Evolutionary conservation across 2,888 invertebrate species (phyloP).

Genomic region (Plebejus anna): DNA sequence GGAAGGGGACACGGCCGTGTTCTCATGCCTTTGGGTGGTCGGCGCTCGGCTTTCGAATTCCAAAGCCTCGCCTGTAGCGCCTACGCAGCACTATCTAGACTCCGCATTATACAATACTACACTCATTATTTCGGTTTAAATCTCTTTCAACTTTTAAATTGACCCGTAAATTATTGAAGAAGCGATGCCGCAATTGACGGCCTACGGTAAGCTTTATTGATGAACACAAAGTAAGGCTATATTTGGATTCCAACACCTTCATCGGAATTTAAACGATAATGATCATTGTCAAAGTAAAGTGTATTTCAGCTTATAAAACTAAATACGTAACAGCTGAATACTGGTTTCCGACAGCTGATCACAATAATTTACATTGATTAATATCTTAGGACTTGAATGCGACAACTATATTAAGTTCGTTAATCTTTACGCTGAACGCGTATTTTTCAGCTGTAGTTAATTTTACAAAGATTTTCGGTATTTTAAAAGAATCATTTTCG

Average conservation of each 20-base stretch:
- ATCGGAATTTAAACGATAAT: neutral
- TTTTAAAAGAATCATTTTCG: neutral
- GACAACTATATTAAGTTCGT: neutral
- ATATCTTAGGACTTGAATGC: neutral
- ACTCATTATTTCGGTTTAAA: conserved; percentile 25
- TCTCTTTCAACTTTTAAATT: conserved; percentile 15
- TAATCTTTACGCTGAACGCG: neutral
- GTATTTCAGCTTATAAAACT: neutral
- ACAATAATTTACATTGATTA: neutral
- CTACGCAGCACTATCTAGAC: conserved; percentile 58
- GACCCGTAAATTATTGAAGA: neutral
- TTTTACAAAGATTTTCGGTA: neutral
- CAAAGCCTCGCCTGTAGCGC: conserved; percentile 75
- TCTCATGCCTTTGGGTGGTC: conserved; percentile 80
- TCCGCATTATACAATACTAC: conserved; percentile 17
- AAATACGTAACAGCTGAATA: neutral
- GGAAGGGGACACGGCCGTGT: conserved; percentile 73
- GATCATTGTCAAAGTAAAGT: neutral
- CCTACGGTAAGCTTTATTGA: neutral
- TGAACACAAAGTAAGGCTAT: neutral
- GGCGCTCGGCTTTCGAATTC: conserved; percentile 78
- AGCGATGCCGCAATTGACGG: neutral
- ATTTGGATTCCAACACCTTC: neutral
- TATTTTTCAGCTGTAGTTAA: neutral
- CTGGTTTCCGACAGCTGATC: neutral